phyloP scores from a whole-genome alignment of 2,797 vertebrate genomes.

The Heteromormyrus szaboi region DNA sequence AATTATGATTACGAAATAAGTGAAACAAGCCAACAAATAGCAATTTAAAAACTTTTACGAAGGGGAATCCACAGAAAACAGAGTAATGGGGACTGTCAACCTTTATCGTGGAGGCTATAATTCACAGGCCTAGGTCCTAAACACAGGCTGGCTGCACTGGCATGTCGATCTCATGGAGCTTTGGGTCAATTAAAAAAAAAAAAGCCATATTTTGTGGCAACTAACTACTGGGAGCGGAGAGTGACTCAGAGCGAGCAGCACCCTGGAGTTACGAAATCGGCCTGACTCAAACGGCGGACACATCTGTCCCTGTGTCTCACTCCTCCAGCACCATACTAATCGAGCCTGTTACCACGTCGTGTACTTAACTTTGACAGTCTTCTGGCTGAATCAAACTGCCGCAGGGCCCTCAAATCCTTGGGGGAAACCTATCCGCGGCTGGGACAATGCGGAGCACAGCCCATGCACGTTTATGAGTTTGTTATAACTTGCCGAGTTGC shows the following conservation, averaged over 20 bases:
- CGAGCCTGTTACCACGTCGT: too few relatives aligned
- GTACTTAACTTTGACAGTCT: not conserved
- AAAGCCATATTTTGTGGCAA: not conserved
- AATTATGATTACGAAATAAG: not conserved
- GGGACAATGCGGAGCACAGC: not conserved
- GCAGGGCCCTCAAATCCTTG: not conserved
- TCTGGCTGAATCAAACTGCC: not conserved
- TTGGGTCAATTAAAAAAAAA: not conserved
- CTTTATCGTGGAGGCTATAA: conserved; percentile 52
- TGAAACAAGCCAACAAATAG: conserved; percentile 18
- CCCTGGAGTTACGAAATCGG: conserved; percentile 15
- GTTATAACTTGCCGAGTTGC: not conserved
- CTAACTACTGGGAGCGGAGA: not conserved
- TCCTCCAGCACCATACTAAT: not conserved
- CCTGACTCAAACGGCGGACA: conserved; percentile 42
- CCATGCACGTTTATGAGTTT: not conserved
- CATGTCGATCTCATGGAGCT: conserved; percentile 50
- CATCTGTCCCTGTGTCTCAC: too few relatives aligned
- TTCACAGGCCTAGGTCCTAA: conserved; percentile 52
- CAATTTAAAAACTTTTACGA: conserved; percentile 56
- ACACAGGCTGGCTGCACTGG: conserved; percentile 40
- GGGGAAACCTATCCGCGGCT: not conserved
- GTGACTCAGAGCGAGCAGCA: not conserved
- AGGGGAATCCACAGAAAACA: conserved; percentile 61
- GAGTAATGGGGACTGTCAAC: conserved; percentile 37